These are phyloP conservation scores for Balearica regulorum DNA, from an alignment of 2,797 vertebrate species.

Conservation along the genomic window DNA sequence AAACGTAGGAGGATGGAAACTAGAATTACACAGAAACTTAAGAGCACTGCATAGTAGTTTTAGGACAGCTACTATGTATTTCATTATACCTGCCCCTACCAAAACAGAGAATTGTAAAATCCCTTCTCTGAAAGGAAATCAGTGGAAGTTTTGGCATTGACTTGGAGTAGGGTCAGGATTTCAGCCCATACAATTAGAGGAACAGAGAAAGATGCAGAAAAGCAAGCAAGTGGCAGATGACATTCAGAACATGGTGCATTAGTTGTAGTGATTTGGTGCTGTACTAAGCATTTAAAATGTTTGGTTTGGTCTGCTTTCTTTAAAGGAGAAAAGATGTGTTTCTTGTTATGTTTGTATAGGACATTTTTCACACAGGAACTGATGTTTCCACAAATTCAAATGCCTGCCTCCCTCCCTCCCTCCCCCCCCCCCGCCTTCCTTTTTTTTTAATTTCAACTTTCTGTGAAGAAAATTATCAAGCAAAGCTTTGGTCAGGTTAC, in stretches of 20 bases:
- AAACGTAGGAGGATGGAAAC: neutral
- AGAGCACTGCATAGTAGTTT: neutral
- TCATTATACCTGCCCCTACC: neutral
- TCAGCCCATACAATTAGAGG: neutral
- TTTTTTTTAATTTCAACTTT: neutral
- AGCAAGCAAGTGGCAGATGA: neutral
- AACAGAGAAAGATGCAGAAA: neutral
- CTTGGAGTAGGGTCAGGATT: neutral
- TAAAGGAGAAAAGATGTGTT: neutral
- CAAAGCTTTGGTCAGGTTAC: neutral
- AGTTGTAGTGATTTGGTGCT: neutral
- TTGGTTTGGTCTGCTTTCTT: neutral
- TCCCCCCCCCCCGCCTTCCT: too few species aligned
- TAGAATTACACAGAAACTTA: neutral
- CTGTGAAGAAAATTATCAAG: neutral
- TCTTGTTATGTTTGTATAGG: neutral
- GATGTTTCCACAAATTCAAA: neutral
- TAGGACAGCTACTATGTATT: neutral
- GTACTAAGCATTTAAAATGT: neutral
- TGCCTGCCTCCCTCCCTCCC: too few species aligned
- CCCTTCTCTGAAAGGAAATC: neutral
- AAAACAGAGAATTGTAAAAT: neutral
- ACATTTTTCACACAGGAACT: neutral
- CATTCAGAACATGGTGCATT: neutral
- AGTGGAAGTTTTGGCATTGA: neutral